These are phyloP conservation scores for Aix galericulata DNA, from an alignment of 2,113 vertebrate species.

Conservation along the genomic window DNA sequence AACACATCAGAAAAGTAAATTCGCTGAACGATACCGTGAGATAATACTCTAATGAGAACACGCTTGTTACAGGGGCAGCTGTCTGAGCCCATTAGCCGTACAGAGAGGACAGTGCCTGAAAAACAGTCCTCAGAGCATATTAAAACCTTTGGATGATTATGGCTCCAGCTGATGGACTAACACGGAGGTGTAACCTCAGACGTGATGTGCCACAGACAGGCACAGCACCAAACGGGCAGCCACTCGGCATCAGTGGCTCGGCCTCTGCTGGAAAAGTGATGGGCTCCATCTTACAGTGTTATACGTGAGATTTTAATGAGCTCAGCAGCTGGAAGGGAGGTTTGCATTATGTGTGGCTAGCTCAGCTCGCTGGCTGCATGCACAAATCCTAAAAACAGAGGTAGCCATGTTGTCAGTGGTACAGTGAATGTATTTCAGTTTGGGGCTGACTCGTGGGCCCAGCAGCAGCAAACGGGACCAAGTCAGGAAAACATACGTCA, in stretches of 20 bases:
- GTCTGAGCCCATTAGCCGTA: slow-evolving; percentile 21
- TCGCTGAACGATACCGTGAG: not conserved
- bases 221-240: not conserved
- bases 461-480: not conserved
- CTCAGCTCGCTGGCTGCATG: not conserved
- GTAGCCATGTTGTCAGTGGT: not conserved
- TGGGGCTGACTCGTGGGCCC: not conserved
- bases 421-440: not conserved
- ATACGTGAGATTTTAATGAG: not conserved
- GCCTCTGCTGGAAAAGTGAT: not conserved
- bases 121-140: not conserved
- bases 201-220: not conserved
- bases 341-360: not conserved
- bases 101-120: not conserved
- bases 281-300: not conserved
- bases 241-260: not conserved
- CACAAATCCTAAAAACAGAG: not conserved
- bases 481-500: not conserved
- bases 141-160: not conserved
- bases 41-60: slow-evolving; percentile 21
- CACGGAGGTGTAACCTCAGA: not conserved
- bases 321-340: not conserved
- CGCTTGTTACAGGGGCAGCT: slow-evolving; percentile 27
- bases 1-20: not conserved
- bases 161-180: not conserved